A percentile compares a stretch with the other conserved stretches of the same genome.
These are phyloP conservation scores for Macrostomum lignano DNA, from an alignment of 1,140 invertebrate genomes.

Conservation along the genomic window DNA sequence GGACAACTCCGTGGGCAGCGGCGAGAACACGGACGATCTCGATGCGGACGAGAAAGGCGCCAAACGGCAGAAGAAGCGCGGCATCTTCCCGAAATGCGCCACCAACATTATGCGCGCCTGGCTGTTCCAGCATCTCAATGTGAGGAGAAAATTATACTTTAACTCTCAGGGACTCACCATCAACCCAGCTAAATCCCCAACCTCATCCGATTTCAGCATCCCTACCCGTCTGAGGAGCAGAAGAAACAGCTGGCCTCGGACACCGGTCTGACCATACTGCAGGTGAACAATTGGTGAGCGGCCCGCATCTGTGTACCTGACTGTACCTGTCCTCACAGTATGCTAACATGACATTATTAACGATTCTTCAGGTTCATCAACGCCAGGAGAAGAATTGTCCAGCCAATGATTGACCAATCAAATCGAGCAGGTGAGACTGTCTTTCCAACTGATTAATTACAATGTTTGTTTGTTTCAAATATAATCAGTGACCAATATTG, in stretches of 20 bases:
- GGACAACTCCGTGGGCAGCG: neutral
- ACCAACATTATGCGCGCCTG: slow-evolving; percentile 6
- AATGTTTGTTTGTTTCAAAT: no score
- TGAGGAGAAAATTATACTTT: neutral
- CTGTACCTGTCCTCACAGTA: neutral
- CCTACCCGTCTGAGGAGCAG: slow-evolving; percentile 9
- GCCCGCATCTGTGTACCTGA: neutral
- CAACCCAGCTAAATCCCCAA: no score
- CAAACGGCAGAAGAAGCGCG: slow-evolving; percentile 7
- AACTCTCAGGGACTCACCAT: neutral
- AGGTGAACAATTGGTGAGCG: slow-evolving; percentile 9
- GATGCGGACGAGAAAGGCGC: slow-evolving; percentile 4
- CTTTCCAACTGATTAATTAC: neutral
- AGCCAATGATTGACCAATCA: slow-evolving; percentile 16
- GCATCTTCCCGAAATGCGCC: slow-evolving; percentile 7
- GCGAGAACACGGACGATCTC: slow-evolving; percentile 6
- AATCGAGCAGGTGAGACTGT: slow-evolving; percentile 5
- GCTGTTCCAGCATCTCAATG: slow-evolving; percentile 6
- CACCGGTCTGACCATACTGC: slow-evolving; percentile 8
- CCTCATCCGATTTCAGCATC: slow-evolving; percentile 6
- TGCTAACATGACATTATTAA: neutral
- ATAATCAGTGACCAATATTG: no score
- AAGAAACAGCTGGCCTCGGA: slow-evolving; percentile 7
- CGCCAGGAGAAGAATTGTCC: slow-evolving; percentile 25
- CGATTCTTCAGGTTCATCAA: slow-evolving; percentile 19